Evolutionary conservation across 2,797 vertebrate species (phyloP).

Genomic region (Rhabdophis nuchalis): DNA sequence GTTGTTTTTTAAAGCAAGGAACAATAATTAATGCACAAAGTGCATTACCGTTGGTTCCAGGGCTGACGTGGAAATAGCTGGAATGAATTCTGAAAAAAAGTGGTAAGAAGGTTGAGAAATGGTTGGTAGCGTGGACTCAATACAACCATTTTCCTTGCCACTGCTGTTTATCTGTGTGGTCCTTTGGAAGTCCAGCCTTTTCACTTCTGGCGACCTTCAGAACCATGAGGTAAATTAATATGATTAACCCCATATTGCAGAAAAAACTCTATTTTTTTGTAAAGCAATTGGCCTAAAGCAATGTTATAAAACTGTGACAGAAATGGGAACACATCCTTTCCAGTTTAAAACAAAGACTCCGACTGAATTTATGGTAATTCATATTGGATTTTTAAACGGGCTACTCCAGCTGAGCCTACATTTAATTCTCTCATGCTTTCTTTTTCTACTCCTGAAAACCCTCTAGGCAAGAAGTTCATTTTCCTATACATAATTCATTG

Average conservation of each 20-base stretch:
- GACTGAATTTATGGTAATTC: background rate
- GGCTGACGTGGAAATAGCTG: background rate
- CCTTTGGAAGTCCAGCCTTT: background rate
- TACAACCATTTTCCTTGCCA: background rate
- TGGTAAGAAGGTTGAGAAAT: background rate
- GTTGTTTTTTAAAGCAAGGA: background rate
- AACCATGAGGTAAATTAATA: background rate
- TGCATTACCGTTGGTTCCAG: constrained; percentile 17
- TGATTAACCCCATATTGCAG: background rate
- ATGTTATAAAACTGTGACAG: background rate
- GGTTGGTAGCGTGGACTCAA: background rate
- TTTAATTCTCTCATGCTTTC: background rate
- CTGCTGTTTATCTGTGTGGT: background rate
- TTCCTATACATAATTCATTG: constrained; percentile 17
- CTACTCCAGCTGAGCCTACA: background rate
- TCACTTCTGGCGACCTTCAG: background rate
- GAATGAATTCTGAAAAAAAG: background rate
- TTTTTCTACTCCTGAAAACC: background rate
- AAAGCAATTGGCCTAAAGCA: background rate
- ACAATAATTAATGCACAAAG: constrained; percentile 41
- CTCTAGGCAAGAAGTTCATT: constrained; percentile 2
- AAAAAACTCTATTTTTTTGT: background rate
- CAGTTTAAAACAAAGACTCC: background rate
- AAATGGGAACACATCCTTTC: background rate
- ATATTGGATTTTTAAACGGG: background rate